Conservation (phyloP, 1,140 invertebrate genomes). For the Probaryconus sp. region DNA sequence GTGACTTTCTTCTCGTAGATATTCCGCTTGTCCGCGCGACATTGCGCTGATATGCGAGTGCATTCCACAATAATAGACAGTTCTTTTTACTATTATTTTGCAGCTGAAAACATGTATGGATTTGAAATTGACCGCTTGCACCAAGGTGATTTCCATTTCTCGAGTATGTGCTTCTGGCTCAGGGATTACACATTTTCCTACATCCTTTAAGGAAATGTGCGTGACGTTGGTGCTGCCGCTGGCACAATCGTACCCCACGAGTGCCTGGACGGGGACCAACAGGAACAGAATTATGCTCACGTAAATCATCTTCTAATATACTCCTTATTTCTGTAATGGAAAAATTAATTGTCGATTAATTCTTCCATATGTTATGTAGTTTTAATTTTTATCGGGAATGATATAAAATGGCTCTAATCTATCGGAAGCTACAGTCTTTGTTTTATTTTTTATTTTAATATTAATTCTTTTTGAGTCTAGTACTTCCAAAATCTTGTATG, state of each 20-base stretch:
- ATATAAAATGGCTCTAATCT: slow-evolving; percentile 1
- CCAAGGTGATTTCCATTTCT: neutral
- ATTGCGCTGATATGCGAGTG: slow-evolving; percentile 3
- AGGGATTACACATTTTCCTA: neutral
- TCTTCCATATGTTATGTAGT: too few relatives aligned
- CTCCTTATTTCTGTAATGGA: too few relatives aligned
- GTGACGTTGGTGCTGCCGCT: slow-evolving; percentile 1
- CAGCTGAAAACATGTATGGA: neutral
- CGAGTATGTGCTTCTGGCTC: neutral
- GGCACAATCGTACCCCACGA: slow-evolving; percentile 13
- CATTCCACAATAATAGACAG: slow-evolving; percentile 4
- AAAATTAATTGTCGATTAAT: neutral
- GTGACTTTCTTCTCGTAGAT: slow-evolving; percentile 1
- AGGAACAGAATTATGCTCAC: too few relatives aligned
- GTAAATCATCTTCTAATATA: too few relatives aligned
- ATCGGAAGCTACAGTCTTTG: slow-evolving; percentile 1
- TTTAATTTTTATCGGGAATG: neutral
- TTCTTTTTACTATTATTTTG: neutral
- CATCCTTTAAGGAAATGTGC: slow-evolving; percentile 4
- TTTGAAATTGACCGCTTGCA: slow-evolving; percentile 1
- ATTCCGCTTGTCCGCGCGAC: neutral
- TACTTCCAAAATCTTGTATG: slow-evolving; percentile 22
- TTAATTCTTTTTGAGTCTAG: neutral
- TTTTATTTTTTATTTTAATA: slow-evolving; percentile 21
- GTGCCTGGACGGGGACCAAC: neutral